Base-by-base conservation (phyloP, 2,888 invertebrate genomes). In the Pachydiplax longipennis region DNA sequence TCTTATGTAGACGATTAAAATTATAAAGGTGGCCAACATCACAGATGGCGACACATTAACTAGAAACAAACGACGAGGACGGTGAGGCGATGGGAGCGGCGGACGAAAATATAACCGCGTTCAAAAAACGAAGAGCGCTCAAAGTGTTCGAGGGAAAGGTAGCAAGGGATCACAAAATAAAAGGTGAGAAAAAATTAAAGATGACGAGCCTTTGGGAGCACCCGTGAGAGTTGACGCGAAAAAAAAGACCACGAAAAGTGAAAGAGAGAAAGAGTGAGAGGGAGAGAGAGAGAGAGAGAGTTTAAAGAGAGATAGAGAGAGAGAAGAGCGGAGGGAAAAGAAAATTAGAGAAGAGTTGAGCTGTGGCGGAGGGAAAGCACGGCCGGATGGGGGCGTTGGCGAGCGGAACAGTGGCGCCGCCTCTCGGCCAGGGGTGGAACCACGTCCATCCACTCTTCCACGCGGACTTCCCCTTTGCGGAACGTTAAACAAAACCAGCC, bases 141-240 rank as follows among this genome's bases (percentile, higher is more conserved):
- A 73, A 73, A 73, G 73, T 73, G 73, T 13, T 31, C 8, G 12
- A 18, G 53, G 4, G 25, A n/a, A 35, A 83, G 87, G 37, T 37
- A 61, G 18, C 37, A 13, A 61, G 87, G 58, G 87, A 48, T 87
- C 87, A 87, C n/a, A 40, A 61, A 87, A 87, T 87, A 87, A 87
- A 83, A 87, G 87, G 87, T 65, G 87, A 87, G 87, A 40, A 87
- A 65, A 40, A 87, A 87, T 87, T 61, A 87, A 87, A 87, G 87
- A 87, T 87, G 87, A 87, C 25, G 53, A 83, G 35, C 58, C 82
- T 82, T 83, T 58, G 37, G 83, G 61, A 65, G 58, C 37, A 87
- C 58, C 53, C 87, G 87, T 83, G 83, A 58, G 83, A 83, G 53
- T 58, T 87, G 87, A 87, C 65, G 87, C n/a, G 87, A 65, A 87